Base-by-base conservation (phyloP, 2,888 invertebrate genomes). In the Odontocerum albicorne region DNA sequence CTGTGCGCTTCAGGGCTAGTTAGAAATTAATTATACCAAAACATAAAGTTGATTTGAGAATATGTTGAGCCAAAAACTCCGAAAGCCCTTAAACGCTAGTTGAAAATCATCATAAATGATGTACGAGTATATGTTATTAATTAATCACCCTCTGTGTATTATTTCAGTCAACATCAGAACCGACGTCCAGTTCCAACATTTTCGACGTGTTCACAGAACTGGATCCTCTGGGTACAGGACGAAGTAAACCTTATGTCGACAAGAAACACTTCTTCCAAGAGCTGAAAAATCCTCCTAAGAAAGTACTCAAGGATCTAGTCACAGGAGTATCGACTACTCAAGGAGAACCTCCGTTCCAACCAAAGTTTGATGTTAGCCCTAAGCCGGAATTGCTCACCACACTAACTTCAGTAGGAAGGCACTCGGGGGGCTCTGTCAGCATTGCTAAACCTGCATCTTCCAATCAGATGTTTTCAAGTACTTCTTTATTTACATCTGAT, bases 251-350 rank as follows among this genome's bases (percentile, higher is more conserved):
- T 61, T 95, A 93, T 79, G 86, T 94, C 69, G 94, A 95, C 82
- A 92, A 92, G 79, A 94, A 94, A 82, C 91, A 92, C 77, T 95
- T 95, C 81, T 95, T 95, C 82, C 92, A 93, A 80, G 92, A 94
- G 74, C 82, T 94, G 68, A 94, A 94, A 80, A 93, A 94, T 76
- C 94, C 94, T 64, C 92, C 93, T 65, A 92, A 93, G 79, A 92
- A 92, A 77, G 89, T 90, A 61, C 83, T 94, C 66, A 92, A 93
- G 78, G 94, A 94, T 74, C 79, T 94, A 70, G 87, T 86, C 53
- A 65, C 70, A 63, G 66, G 68, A 50, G 67, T 67, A 22, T 16
- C 20, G 1, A 10, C 60, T 52, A 16, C 54, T 52, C 55, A 54
- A 33, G 12, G 21, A 8, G 45, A 45, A 31, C 32, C 40, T n/a